Evolutionary conservation across 2,797 vertebrate species (phyloP), one percentile per base, ranked within the genome.

Genomic region (Bradypus variegatus): DNA sequence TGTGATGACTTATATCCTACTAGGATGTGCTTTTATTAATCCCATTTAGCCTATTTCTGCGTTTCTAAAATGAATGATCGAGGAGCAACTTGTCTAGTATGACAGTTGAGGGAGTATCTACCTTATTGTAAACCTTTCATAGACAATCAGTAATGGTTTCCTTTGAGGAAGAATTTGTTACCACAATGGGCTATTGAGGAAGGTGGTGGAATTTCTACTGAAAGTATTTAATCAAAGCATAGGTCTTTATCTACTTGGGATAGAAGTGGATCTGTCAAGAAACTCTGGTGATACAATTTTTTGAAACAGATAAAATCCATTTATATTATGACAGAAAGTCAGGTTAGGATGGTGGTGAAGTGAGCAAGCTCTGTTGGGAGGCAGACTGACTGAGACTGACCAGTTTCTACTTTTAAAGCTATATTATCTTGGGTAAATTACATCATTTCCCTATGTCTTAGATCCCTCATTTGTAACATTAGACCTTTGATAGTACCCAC

Each of bases 141-240:
- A 88, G 92, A 36, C 25, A 72, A 45, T 91, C 48, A 60, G 11
- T 73, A 79, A 73, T 9, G 8, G 23, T 36, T 90, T 90, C 41
- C 16, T 67, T 91, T n/a, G 55, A 67, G 65, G 38, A 79, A 53
- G 6, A 95, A n/a, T 88, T 38, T 72, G 53, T 86, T 90, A 81
- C 55, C 29, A 72, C 4, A 45, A 78, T 83, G 58, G 45, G 53
- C 27, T 72, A 25, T 55, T 77, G 38, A 90, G 55, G 55, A 86
- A 62, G n/a, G 33, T 69, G 5, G 36, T 73, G 12, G 29, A 64
- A 88, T 78, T 58, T 82, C 8, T 64, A 8, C 69, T 90, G 19
- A 23, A 75, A 90, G 23, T 78, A 88, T 55, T 88, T 72, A 81
- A 75, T 50, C 65, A 76, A 78, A 70, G 23, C 58, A 75, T 25